Base-by-base conservation (phyloP, 2,888 invertebrate species). In the Schizaphis graminum region DNA sequence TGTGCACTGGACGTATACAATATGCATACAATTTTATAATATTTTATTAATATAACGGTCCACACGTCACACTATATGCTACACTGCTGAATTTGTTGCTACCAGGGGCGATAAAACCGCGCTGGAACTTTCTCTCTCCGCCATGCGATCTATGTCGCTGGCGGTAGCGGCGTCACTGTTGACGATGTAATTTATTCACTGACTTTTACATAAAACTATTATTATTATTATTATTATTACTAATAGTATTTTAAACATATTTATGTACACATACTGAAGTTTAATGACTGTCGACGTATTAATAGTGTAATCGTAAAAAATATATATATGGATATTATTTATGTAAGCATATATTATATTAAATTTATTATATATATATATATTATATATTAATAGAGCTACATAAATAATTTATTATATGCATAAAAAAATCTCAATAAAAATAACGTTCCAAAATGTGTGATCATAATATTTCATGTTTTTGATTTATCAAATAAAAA, bases 121-220 rank as follows among this genome's bases (percentile, higher is more conserved):
- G 28, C 77, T 16, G 28, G 28, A 53, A 91, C 84, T 91, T 84
- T 91, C 91, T 77, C 67, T 91, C 26, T 35, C 21, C 67, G 28
- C 11, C 24, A 53, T 13, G 61, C 24, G 57, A 77, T 77, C 67
- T 57, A 89, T 89, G 89, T 57, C 61, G 61, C 47, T 24, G 61
- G 61, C n/a, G 13, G 28, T 47, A 21, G 61, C 47, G n/a, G 44
- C 44, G 26, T 41, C 53, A 53, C 28, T 53, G 53, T 53, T 91
- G 77, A 91, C 91, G 53, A 91, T 41, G 53, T 84, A 84, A 91
- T 91, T 91, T 91, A 91, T 56, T 67, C 53, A 84, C 44, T 26
- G 26, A 49, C 91, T 91, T 77, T 49, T 91, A 53, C 77, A 91
- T 41, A 91, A 91, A 84, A 53, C 47, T 84, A 91, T 84, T 53